Evolutionary conservation across 2,797 vertebrate species (phyloP).

Genomic region (Propithecus deckenii): DNA sequence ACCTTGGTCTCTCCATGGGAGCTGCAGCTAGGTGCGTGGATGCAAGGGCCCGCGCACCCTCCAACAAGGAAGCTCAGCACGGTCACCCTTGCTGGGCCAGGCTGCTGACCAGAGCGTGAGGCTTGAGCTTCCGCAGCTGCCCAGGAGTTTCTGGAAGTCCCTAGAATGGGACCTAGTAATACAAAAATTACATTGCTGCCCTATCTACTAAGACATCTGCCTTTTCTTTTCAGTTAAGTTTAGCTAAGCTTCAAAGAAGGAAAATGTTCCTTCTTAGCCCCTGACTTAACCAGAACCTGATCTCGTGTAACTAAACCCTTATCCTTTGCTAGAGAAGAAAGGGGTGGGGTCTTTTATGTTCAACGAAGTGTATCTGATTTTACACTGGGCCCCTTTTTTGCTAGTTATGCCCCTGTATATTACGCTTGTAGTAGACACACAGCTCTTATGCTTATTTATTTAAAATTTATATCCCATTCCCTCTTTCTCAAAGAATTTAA

Average conservation of each 20-base stretch:
- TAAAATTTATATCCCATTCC: background rate
- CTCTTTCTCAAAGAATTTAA: background rate
- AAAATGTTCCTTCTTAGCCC: background rate
- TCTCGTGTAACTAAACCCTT: background rate
- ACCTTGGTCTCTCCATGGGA: background rate
- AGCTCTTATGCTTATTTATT: background rate
- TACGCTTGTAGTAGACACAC: background rate
- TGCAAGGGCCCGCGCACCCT: rapidly evolving
- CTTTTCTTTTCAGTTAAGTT: background rate
- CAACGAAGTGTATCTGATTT: background rate
- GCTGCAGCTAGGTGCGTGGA: no score
- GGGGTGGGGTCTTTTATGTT: background rate
- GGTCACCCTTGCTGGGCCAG: background rate
- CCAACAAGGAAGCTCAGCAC: background rate
- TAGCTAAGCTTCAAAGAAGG: background rate
- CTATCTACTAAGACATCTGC: background rate
- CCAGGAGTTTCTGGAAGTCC: background rate
- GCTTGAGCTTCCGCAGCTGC: background rate
- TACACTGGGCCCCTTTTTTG: background rate
- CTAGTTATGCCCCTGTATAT: background rate
- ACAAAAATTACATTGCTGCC: background rate
- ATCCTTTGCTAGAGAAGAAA: background rate
- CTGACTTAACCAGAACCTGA: background rate
- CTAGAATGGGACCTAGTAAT: background rate
- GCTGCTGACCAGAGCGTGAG: background rate